phyloP scores from a whole-genome alignment of 2,888 invertebrate species.

The Euclidia mi region DNA sequence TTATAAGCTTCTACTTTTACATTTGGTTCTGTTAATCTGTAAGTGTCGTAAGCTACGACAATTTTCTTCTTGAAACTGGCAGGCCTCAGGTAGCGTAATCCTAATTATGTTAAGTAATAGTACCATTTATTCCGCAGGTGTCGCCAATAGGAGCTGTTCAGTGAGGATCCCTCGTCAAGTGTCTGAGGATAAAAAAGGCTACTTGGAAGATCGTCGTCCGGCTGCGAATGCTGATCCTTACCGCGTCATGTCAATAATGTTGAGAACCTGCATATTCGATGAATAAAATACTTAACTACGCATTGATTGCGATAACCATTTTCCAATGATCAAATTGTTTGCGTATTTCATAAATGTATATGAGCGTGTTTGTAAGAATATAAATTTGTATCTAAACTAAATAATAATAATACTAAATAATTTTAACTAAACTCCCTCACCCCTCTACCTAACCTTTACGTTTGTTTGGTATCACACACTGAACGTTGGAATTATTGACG shows the following conservation, averaged over 20 bases:
- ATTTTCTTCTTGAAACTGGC: no score
- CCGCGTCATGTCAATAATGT: conserved; percentile 93
- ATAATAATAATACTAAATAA: no score
- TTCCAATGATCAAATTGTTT: no score
- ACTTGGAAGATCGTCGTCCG: conserved; percentile 98
- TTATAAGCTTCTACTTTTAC: no score
- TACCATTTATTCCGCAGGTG: conserved; percentile 87
- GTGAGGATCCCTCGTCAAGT: conserved; percentile 98
- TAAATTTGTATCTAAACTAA: neutral
- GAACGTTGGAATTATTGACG: conserved; percentile 23
- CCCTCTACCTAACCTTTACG: conserved; percentile 12
- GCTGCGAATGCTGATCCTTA: conserved; percentile 98
- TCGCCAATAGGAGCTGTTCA: conserved; percentile 97
- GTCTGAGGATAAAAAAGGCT: conserved; percentile 97
- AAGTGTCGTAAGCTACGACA: no score
- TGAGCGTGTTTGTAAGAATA: no score
- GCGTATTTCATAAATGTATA: no score
- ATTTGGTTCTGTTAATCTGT: no score
- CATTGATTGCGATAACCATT: no score
- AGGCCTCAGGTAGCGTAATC: no score
- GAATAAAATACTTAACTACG: conserved; percentile 90
- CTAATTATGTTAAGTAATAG: neutral
- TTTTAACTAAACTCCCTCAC: conserved; percentile 18
- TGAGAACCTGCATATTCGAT: conserved; percentile 95
- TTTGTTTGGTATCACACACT: conserved; percentile 11